phyloP scores from a whole-genome alignment of 2,113 vertebrate species.

The Crocuta crocuta region DNA sequence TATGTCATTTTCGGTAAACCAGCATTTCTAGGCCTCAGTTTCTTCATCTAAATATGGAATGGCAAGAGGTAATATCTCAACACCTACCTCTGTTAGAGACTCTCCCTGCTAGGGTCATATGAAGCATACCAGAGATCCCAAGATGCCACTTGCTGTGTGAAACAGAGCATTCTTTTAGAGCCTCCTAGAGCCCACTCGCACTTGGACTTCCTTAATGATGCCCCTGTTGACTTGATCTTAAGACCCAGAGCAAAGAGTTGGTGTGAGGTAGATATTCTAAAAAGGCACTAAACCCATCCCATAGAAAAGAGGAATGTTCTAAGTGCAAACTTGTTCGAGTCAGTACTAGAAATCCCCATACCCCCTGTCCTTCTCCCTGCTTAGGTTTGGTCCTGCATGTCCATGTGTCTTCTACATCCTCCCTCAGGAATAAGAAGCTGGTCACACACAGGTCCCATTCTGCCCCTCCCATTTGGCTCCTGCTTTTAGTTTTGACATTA shows the following conservation, averaged over 20 bases:
- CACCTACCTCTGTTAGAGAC: background rate
- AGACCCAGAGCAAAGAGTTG: background rate
- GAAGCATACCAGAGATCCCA: background rate
- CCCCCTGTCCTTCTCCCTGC: background rate
- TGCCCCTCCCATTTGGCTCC: background rate
- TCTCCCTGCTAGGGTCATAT: background rate
- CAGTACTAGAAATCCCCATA: background rate
- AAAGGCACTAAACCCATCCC: background rate
- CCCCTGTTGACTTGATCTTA: background rate
- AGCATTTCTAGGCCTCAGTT: background rate
- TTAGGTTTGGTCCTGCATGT: background rate
- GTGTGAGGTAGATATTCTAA: background rate
- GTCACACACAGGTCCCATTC: background rate
- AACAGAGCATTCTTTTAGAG: background rate
- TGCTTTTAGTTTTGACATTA: background rate
- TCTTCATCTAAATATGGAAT: background rate
- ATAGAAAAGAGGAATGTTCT: background rate
- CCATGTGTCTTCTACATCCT: background rate
- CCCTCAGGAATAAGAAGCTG: background rate
- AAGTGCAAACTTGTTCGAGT: background rate
- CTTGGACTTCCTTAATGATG: background rate
- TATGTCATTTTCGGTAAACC: background rate
- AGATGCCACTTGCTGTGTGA: background rate
- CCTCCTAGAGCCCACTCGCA: background rate
- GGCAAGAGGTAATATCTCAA: background rate